Percentiles rank a stretch among this genome's conserved stretches.
phyloP scores from a whole-genome alignment of 2,113 vertebrate genomes.

The Camelus dromedarius region DNA sequence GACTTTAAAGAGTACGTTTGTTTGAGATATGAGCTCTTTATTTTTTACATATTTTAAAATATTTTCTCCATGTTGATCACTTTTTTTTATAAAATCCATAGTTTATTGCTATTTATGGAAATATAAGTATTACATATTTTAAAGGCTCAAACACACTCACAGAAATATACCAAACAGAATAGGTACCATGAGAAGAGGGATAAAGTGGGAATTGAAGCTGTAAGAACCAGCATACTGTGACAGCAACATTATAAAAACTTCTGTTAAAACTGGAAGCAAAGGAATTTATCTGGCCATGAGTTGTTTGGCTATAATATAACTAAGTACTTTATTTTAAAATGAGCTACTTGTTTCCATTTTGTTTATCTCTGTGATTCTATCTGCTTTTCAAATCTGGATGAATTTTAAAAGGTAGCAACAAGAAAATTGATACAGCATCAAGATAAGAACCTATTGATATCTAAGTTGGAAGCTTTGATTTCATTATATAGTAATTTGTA shows the following conservation, averaged over 20 bases:
- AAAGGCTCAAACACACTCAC: not conserved
- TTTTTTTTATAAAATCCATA: not conserved
- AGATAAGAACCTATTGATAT: not conserved
- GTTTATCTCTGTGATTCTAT: not conserved
- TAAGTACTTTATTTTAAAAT: not conserved
- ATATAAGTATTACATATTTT: not conserved
- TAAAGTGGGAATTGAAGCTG: not conserved
- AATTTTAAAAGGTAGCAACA: not conserved
- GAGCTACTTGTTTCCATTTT: not conserved
- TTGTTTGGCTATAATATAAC: not conserved
- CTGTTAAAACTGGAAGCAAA: not conserved
- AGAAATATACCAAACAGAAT: not conserved
- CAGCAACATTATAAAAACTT: accelerated
- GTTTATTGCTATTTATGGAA: not conserved
- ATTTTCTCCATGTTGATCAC: not conserved
- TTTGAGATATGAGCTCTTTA: not conserved
- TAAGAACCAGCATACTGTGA: too few relatives aligned
- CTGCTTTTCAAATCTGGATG: not conserved
- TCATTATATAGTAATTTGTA: not conserved
- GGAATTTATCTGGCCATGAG: not conserved
- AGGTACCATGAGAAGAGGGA: not conserved
- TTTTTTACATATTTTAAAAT: constrained; percentile 13
- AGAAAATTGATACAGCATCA: not conserved
- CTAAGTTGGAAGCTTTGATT: not conserved
- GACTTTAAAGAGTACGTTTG: not conserved